Evolutionary conservation across 2,113 vertebrate genomes (phyloP), one percentile per base, ranked within the genome.

Genomic region (Campylomormyrus numenius): DNA sequence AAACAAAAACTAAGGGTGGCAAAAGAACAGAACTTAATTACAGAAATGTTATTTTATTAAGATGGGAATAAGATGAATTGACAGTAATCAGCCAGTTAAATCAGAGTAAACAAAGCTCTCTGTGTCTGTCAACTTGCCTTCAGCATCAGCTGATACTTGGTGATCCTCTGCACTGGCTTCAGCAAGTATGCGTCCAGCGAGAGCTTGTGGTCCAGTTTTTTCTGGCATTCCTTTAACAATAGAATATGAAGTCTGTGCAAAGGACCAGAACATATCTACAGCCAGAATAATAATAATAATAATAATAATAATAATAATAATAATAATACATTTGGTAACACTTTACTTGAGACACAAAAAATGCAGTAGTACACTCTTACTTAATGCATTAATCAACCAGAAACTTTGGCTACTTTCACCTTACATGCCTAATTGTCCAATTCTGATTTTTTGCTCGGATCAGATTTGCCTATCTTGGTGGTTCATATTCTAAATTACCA

Each of bases 91-190:
- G 21, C 15, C 35, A 19, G 70, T 77, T 11, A 84, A 84, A 84
- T 39, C 17, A 85, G 8, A 77, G 39, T 19, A 42, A 42, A 42
- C 74, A 19, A 48, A 42, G 35, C 74, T 80, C 74, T 80, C 13
- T 2, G 35, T 2, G 27, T 21, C 3, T 0, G 21, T 70, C 31
- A 24, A 39, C 5, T 92, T 93, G 96, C 97, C 95, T 98, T 98
- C 46, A 98, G 94, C 93, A 98, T 96, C 90, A 98, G 91, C 89
- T 98, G 97, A 93, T 98, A 98, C 89, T 98, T 98, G 50, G 97
- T 98, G 94, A 98, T 98, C 91, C 97, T 97, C 93, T 98, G 97
- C 62, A 98, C 97, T 11, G 97, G 97, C 91, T 98, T 98, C 91
- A 98, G 94, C 88, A 98, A 94, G 94, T 98, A 98, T 4, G 97